Evolutionary conservation across 2,888 invertebrate species (phyloP), one percentile per base, ranked within the genome.

Genomic region (Lycaena phlaeas): DNA sequence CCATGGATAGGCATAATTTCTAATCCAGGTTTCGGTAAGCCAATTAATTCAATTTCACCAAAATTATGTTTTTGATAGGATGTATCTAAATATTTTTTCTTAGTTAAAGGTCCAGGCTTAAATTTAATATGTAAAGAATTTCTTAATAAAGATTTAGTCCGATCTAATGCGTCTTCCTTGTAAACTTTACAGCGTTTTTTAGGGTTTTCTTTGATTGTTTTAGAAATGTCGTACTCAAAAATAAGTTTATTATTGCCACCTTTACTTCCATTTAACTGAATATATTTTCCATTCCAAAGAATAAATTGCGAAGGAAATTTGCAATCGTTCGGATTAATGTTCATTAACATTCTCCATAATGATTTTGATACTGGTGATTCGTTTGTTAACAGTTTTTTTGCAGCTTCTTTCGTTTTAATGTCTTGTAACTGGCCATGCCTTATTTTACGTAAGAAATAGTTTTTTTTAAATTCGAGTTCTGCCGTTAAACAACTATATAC

Each of bases 21-120:
- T 31, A 88, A 58, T 9, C 63, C 72, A 26, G 86, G 64, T 57
- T 71, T 73, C n/a, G 88, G 88, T 30, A 88, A 62, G 41, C 68
- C 61, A 28, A 82, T 64, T 38, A 87, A 49, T 51, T 85, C 69
- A 18, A 76, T 72, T 41, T 70, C 59, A 51, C 87, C 87, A 46
- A 78, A 61, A 27, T 75, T 66, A 51, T 68, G 65, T 52, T 73
- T 76, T 52, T 78, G 75, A 46, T 70, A 63, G 17, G 85, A 76
- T 46, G 70, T 53, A 49, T 82, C 86, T 15, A 87, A 64, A 39
- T 57, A 42, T 36, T 56, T 61, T 62, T 88, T 88, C 54, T 68
- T 85, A 38, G 68, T 63, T 31, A 89, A 60, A 2, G 89, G 89
- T 0, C 88, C 88, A 2, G 89, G 86, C 55, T 78, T 87, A 57